Conservation (phyloP, 2,797 vertebrate genomes). For the Amphiprion clarkii region DNA sequence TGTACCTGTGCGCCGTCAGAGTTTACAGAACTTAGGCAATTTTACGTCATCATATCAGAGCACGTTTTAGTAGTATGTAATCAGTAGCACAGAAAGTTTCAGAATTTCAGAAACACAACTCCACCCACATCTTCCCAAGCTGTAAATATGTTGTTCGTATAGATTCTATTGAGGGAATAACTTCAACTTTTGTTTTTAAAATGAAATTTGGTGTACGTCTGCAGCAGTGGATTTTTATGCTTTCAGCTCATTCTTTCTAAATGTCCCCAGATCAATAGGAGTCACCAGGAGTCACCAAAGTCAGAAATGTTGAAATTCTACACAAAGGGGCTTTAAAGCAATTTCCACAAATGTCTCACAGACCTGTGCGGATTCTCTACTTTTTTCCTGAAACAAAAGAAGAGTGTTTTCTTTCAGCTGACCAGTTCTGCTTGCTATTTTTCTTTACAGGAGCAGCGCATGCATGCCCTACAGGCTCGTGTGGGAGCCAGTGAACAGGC, state of each 20-base stretch:
- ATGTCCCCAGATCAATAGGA: constrained; percentile 8
- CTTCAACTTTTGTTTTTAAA: no score
- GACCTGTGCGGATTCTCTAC: neutral
- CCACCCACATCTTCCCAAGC: neutral
- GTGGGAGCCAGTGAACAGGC: constrained; percentile 84
- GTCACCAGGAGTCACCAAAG: neutral
- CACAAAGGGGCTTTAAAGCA: constrained; percentile 3
- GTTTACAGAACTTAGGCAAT: no score
- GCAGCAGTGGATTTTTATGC: no score
- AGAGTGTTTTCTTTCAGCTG: constrained; percentile 30
- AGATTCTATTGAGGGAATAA: neutral
- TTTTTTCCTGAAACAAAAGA: constrained; percentile 22
- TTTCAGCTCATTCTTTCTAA: neutral
- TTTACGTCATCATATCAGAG: neutral
- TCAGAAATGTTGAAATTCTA: constrained; percentile 13
- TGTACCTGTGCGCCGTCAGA: neutral
- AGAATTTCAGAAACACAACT: neutral
- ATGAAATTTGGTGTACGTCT: no score
- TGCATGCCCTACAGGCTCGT: constrained; percentile 84
- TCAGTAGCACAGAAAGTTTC: neutral
- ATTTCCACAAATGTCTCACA: constrained; percentile 9
- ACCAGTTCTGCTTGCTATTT: constrained; percentile 30
- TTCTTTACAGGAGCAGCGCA: constrained; percentile 84
- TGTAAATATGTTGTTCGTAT: neutral
- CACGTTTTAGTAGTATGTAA: neutral